Percentiles rank a stretch among this genome's conserved stretches.
Evolutionary conservation across 2,113 vertebrate genomes (phyloP).

Genomic region (Turnix velox): DNA sequence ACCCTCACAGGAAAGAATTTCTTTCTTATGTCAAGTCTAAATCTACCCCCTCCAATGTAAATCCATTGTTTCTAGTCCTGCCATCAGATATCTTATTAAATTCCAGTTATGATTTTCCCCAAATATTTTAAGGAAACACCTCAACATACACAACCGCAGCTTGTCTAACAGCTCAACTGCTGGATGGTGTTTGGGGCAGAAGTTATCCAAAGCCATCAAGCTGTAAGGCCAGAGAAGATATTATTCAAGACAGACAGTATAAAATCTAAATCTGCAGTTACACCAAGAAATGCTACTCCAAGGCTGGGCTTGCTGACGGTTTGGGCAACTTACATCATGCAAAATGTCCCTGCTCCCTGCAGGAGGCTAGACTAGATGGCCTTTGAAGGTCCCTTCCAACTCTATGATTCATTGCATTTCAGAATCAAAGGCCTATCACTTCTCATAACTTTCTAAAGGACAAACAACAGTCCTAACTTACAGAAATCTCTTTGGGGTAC

Average conservation of each 20-base stretch:
- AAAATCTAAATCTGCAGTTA: rapidly evolving
- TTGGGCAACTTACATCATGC: too few relatives aligned
- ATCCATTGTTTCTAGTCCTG: too few relatives aligned
- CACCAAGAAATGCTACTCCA: not conserved
- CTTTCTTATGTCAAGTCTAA: too few relatives aligned
- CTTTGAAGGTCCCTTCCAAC: too few relatives aligned
- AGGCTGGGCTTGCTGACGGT: too few relatives aligned
- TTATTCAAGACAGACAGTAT: not conserved
- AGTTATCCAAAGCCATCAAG: rapidly evolving
- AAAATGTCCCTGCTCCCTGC: too few relatives aligned
- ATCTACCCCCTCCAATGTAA: too few relatives aligned
- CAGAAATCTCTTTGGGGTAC: rapidly evolving
- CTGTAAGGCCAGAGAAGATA: not conserved
- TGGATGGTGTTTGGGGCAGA: not conserved
- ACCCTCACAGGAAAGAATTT: too few relatives aligned
- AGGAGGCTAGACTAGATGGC: too few relatives aligned
- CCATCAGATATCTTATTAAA: too few relatives aligned
- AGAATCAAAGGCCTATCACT: not conserved
- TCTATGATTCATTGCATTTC: rapidly evolving
- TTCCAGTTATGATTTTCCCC: not conserved
- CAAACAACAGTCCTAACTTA: not conserved
- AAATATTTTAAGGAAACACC: not conserved
- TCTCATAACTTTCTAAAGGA: not conserved
- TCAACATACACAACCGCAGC: not conserved
- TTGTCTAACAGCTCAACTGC: not conserved